Evolutionary conservation across 2,888 invertebrate species (phyloP).

Genomic region (Synanthedon formicaeformis): DNA sequence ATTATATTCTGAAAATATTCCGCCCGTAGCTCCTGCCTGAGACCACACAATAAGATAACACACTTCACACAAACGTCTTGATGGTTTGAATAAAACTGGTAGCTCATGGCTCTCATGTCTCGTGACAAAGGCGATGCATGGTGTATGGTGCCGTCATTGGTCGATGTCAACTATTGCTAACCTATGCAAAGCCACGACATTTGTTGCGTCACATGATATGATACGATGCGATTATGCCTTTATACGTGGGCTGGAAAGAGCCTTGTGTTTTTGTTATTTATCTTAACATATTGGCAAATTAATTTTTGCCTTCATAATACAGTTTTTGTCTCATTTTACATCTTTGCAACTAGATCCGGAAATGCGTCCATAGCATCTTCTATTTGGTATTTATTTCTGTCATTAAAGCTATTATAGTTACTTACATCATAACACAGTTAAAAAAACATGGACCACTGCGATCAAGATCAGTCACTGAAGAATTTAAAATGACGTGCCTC

Average conservation of each 20-base stretch:
- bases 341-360: too few species aligned
- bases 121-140: slow-evolving; percentile 16
- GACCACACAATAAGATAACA: slow-evolving; percentile 9
- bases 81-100: slow-evolving; percentile 35
- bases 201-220: neutral
- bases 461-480: too few species aligned
- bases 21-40: neutral
- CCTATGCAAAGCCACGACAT: neutral
- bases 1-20: neutral
- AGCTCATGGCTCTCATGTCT: slow-evolving; percentile 6
- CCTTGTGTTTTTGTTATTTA: neutral
- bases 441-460: too few species aligned
- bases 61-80: slow-evolving; percentile 23
- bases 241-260: neutral
- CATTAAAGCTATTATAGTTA: too few species aligned
- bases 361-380: too few species aligned
- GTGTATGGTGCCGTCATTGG: slow-evolving; percentile 9
- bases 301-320: too few species aligned
- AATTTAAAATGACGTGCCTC: too few species aligned
- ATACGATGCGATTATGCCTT: neutral
- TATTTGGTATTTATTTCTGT: too few species aligned
- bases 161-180: slow-evolving; percentile 8
- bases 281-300: too few species aligned
- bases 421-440: too few species aligned
- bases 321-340: too few species aligned